Evolutionary conservation across 2,888 invertebrate species (phyloP).

Genomic region (Heteromurus nitidus): DNA sequence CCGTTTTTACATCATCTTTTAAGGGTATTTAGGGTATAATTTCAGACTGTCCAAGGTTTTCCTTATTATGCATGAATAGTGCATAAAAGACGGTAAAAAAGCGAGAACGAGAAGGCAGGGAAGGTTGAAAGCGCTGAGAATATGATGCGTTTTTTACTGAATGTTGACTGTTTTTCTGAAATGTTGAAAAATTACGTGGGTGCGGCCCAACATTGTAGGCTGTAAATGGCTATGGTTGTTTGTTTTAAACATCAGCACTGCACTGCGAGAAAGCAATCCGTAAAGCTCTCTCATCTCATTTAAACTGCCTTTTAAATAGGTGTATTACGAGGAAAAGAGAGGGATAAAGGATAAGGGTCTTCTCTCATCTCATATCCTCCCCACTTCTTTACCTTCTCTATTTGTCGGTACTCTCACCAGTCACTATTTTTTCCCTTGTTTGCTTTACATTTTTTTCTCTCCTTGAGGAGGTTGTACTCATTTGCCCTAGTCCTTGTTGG

Average conservation of each 20-base stretch:
- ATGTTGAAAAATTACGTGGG: slow-evolving; percentile 62
- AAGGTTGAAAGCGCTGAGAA: slow-evolving; percentile 19
- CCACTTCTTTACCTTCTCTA: not conserved
- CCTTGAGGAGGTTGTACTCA: slow-evolving; percentile 39
- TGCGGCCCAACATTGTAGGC: slow-evolving; percentile 44
- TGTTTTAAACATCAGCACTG: slow-evolving; percentile 48
- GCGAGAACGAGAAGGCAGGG: slow-evolving; percentile 27
- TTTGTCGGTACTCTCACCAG: not conserved
- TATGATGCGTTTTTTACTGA: not conserved
- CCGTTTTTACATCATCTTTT: slow-evolving; percentile 25
- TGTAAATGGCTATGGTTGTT: slow-evolving; percentile 55
- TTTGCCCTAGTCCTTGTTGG: slow-evolving; percentile 47
- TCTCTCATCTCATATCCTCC: not conserved
- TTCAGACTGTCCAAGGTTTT: slow-evolving; percentile 20
- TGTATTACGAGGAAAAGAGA: slow-evolving; percentile 30
- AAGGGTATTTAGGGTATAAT: slow-evolving; percentile 30
- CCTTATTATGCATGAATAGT: not conserved
- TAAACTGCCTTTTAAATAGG: slow-evolving; percentile 52
- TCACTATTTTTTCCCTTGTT: not conserved
- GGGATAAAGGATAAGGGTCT: slow-evolving; percentile 15
- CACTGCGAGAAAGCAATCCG: no score
- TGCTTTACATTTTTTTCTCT: slow-evolving; percentile 17
- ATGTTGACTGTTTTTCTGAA: slow-evolving; percentile 52
- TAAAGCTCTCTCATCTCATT: slow-evolving; percentile 19
- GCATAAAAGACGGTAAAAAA: slow-evolving; percentile 34